Evolutionary conservation across 2,113 vertebrate species (phyloP), one percentile per base, ranked within the genome.

Genomic region (Orcinus orca): DNA sequence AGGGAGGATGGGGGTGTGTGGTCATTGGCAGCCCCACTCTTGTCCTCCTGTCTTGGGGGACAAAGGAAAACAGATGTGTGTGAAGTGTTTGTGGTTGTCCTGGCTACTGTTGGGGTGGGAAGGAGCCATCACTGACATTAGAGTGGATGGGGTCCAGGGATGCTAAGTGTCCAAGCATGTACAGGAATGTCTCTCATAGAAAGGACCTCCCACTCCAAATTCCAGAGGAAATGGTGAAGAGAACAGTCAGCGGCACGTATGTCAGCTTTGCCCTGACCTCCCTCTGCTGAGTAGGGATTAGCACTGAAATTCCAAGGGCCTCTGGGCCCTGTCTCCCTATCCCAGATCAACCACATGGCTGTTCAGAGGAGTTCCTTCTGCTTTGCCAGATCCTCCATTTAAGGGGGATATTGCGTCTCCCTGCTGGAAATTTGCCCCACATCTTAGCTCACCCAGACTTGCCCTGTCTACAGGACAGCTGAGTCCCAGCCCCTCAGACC

Each of bases 1-100:
- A 17, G 25, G 5, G 38, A 1, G 5, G 5, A 7, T 0, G 17
- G 14, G 15, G 1, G 3, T 68, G 8, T 14, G 6, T 3, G 0
- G 1, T 67, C 47, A 65, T 62, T 17, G 29, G 76, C 71, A 79
- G 92, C 38, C 62, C 21, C 25, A 14, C 2, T 44, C 58, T 1
- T 7, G 31, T 8, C 12, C 21, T 70, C 67, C 50, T 81, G 12
- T 50, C 26, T 18, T 8, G 15, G 18, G 18, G 17, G 18, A 80
- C 31, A 80, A 41, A 88, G 12, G 33, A 71, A 26, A 55, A 55
- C 12, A 80, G 38, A 62, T 29, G 44, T 71, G 53, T 21, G 53
- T 38, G 38, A 79, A 26, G 25, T 79, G 74, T 65, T 25, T 50
- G 81, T 47, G 38, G 25, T 60, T 50, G 18, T 79, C 38, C 6